phyloP scores from a whole-genome alignment of 2,888 invertebrate genomes.

The Macrophya annulata region DNA sequence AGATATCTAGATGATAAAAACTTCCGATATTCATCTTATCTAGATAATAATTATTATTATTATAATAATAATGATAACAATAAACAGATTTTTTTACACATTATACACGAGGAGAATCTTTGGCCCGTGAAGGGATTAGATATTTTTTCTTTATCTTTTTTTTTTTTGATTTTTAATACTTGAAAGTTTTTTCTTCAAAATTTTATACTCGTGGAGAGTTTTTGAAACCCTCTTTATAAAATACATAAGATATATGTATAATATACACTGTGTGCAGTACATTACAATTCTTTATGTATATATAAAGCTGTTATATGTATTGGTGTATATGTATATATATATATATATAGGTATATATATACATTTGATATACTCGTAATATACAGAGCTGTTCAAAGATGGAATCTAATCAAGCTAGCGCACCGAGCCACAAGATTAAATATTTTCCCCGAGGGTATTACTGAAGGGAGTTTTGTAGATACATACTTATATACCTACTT shows the following conservation, averaged over 20 bases:
- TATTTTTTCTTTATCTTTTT: neutral
- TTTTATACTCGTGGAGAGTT: neutral
- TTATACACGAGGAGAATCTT: slow-evolving; percentile 21
- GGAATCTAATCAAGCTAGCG: slow-evolving; percentile 42
- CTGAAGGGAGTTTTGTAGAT: neutral
- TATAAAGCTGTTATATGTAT: too few species aligned
- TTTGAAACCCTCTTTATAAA: neutral
- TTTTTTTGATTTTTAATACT: neutral
- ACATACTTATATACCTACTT: slow-evolving; percentile 9
- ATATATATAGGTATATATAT: neutral
- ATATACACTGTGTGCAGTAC: too few species aligned
- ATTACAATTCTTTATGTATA: neutral
- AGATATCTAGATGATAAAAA: slow-evolving; percentile 28
- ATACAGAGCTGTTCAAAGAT: slow-evolving; percentile 50
- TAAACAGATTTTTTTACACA: slow-evolving; percentile 21
- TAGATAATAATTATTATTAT: neutral
- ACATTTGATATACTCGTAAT: neutral
- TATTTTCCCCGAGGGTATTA: slow-evolving; percentile 37
- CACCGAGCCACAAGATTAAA: slow-evolving; percentile 51
- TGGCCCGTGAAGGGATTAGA: slow-evolving; percentile 8
- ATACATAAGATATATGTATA: neutral
- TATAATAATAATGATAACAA: neutral
- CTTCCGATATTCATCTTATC: slow-evolving; percentile 35
- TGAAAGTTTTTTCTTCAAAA: neutral
- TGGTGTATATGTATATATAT: slow-evolving; percentile 1